Conservation (phyloP, 1,140 invertebrate genomes). For the Drosophila lowei region DNA sequence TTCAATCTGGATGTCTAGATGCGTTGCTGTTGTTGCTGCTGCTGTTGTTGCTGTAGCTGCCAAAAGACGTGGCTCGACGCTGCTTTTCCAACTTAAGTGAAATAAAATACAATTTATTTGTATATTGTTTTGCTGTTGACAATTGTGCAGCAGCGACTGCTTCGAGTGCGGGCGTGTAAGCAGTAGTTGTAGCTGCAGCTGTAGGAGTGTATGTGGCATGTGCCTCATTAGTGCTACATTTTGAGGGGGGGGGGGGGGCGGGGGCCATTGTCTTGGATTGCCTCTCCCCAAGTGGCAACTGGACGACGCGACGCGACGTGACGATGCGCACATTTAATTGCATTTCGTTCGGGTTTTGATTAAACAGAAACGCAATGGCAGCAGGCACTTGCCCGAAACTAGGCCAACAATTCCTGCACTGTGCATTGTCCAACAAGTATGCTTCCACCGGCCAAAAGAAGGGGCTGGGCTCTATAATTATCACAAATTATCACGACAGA, state of each 20-base stretch:
- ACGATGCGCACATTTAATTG: conserved; percentile 57
- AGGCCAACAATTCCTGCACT: conserved; percentile 18
- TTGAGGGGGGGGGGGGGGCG: conserved; percentile 15
- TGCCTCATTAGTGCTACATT: conserved; percentile 63
- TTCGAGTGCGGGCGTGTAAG: background rate
- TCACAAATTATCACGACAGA: conserved; percentile 3
- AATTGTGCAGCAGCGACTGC: conserved; percentile 41
- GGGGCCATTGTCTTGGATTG: conserved; percentile 37
- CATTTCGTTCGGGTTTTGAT: conserved; percentile 54
- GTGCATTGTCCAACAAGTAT: conserved; percentile 22
- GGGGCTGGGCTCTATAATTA: conserved; percentile 16
- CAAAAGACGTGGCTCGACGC: conserved; percentile 44
- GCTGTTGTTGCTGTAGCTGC: conserved; percentile 33
- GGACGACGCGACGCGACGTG: conserved; percentile 41
- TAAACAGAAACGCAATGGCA: conserved; percentile 43
- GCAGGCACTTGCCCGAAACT: conserved; percentile 17
- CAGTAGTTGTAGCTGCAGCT: background rate
- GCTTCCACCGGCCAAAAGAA: background rate
- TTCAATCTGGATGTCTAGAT: too few relatives aligned
- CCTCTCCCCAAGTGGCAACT: conserved; percentile 44
- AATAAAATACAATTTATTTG: conserved; percentile 74
- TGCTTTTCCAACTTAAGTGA: conserved; percentile 63
- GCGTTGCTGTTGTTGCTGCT: too few relatives aligned
- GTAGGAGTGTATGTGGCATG: conserved; percentile 37
- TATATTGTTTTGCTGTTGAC: conserved; percentile 71